phyloP scores from a whole-genome alignment of 2,888 invertebrate genomes.

The Cantharis rufa region DNA sequence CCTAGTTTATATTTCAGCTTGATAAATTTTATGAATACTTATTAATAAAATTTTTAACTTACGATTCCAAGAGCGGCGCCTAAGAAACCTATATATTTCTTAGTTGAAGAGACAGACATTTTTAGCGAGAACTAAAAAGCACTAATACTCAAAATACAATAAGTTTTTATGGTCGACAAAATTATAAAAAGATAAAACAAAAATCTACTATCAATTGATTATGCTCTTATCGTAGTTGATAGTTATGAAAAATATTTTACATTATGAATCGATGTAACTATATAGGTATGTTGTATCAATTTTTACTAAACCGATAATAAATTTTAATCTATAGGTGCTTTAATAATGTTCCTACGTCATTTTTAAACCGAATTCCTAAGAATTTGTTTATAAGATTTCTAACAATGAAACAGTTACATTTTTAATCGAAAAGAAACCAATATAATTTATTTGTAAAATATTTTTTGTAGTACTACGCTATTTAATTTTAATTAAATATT shows the following conservation, averaged over 20 bases:
- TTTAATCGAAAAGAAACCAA: too few relatives aligned
- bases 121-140: neutral
- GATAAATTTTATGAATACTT: too few relatives aligned
- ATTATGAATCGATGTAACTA: neutral
- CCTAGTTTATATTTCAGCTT: too few relatives aligned
- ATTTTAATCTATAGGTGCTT: neutral
- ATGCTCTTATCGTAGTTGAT: neutral
- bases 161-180: neutral
- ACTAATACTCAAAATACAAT: neutral
- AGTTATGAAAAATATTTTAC: neutral
- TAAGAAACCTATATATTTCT: neutral
- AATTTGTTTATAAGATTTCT: neutral
- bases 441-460: too few relatives aligned
- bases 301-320: neutral
- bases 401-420: too few relatives aligned
- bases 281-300: neutral
- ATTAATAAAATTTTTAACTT: constrained; percentile 4
- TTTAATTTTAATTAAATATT: too few relatives aligned
- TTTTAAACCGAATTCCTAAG: neutral
- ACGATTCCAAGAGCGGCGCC: neutral
- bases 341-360: neutral
- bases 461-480: too few relatives aligned
- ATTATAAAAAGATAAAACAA: neutral
- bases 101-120: neutral
- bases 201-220: neutral